Base-by-base conservation (phyloP, 2,888 invertebrate species). In the Sinhomidia bicolor region DNA sequence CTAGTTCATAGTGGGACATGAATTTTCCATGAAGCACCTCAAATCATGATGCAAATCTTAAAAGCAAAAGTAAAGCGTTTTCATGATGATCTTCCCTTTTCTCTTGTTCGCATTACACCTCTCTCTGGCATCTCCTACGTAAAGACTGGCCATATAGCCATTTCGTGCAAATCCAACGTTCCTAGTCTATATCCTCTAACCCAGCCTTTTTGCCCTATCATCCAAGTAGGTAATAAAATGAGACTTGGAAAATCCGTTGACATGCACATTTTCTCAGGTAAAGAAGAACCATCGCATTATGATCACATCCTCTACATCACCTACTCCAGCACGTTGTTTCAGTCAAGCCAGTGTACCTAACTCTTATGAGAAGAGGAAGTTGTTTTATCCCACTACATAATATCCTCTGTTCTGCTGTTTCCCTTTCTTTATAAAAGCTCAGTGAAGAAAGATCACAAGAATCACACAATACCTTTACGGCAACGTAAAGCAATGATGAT, bases 241-340 rank as follows among this genome's bases (percentile, higher is more conserved):
- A 5, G 20, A 23, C 60, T 60, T 23, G 9, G 32, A 6, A 71
- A 71, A 44, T 71, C 44, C 44, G 71, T 71, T 41, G 44, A 71
- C 20, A 23, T 71, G 44, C 23, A 71, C 41, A 71, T 44, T 68
- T 44, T 71, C 71, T 71, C 71, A 71, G 71, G 71, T 20, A 71
- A n/a, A n/a, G n/a, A 12, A 20, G 20, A 12, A 71, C 20, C 44
- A 68, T 71, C 71, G 44, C 7, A 71, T 71, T 14, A 65, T 65
- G 29, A 9, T 65, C 71, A 44, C 36, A 41, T 20, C 23, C 5
- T 36, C 32, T 32, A 0, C 65, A 44, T 44, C 10, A 68, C 68
- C 36, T 62, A 62, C 62, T 65, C 62, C 62, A 32, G 62, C 62
- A 65, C 62, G 32, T 32, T 65, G 32, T 32, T n/a, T 32, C 32